Evolutionary conservation across 2,113 vertebrate species (phyloP), one percentile per base, ranked within the genome.

Genomic region (Leucosticte australis): DNA sequence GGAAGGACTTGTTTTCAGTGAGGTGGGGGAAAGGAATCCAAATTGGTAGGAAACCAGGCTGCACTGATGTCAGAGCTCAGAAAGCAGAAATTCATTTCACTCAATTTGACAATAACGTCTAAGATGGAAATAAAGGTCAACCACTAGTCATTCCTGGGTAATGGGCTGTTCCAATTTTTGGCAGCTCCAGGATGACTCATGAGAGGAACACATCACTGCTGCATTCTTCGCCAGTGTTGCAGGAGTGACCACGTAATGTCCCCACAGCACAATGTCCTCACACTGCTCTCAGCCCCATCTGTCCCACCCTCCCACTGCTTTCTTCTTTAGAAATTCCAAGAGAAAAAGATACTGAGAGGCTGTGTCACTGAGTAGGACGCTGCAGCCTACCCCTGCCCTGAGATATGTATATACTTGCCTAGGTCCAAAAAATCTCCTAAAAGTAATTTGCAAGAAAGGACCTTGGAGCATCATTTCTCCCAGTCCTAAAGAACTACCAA

Each of bases 51-150:
- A 83, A 81, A 74, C 6, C 14, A 80, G 59, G 23, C 55, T 67
- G 44, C 23, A 23, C 15, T 86, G 59, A 73, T 67, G 63, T 50
- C 63, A 70, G 59, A 6, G 21, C 63, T 92, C 82, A 90, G 90
- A 92, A 74, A 70, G 55, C 39, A 81, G 71, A 86, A 76, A 67
- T 39, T 70, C 0, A 71, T 90, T 69, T 69, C 57, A 62, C 31
- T 93, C 91, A n/a, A 5, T 86, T 94, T 71, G 92, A 94, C 68
- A 89, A 35, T 89, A 65, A 59, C 30, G 52, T 89, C 55, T 70
- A 74, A 47, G 69, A 47, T 35, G 56, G 50, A 84, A 94, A 86
- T 35, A 95, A 94, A 96, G 93, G 92, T 93, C 85, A 96, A 1
- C 19, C 23, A 74, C 79, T 50, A 80, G 67, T 92, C 84, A 88